Conservation (phyloP, 2,797 vertebrate species). For the Sebastiscus tertius region DNA sequence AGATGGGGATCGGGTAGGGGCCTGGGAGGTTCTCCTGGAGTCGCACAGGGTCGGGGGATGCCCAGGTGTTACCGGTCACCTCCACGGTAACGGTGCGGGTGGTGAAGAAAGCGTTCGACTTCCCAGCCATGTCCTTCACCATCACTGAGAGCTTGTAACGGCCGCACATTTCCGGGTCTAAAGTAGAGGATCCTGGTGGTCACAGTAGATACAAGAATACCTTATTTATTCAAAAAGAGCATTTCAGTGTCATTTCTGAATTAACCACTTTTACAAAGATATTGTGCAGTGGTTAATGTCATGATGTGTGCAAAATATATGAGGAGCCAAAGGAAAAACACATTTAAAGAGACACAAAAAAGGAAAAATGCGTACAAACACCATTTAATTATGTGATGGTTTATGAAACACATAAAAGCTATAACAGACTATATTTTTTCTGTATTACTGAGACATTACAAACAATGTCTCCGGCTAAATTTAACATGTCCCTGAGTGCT, state of each 20-base stretch:
- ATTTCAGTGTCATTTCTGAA: neutral
- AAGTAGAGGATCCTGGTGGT: conserved; percentile 77
- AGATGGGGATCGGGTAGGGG: conserved; percentile 84
- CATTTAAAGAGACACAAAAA: neutral
- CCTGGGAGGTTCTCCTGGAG: conserved; percentile 85
- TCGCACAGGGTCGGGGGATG: conserved; percentile 80
- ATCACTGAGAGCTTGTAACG: conserved; percentile 84
- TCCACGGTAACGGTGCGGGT: conserved; percentile 82
- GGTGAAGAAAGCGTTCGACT: conserved; percentile 81
- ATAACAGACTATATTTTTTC: neutral
- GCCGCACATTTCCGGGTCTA: conserved; percentile 81
- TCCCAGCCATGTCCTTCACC: conserved; percentile 88
- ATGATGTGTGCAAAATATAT: neutral
- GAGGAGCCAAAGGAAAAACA: neutral
- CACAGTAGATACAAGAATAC: neutral
- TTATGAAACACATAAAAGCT: neutral
- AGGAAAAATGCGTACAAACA: neutral
- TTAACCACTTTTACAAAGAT: neutral
- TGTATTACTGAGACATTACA: neutral
- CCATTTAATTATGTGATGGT: neutral
- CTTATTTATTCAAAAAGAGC: neutral
- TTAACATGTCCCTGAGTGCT: neutral
- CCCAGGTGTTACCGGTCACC: conserved; percentile 84
- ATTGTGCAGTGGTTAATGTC: neutral
- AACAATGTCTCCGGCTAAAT: neutral